These are phyloP conservation scores for Phodopus roborovskii DNA, from an alignment of 2,113 vertebrate species.

Conservation along the genomic window DNA sequence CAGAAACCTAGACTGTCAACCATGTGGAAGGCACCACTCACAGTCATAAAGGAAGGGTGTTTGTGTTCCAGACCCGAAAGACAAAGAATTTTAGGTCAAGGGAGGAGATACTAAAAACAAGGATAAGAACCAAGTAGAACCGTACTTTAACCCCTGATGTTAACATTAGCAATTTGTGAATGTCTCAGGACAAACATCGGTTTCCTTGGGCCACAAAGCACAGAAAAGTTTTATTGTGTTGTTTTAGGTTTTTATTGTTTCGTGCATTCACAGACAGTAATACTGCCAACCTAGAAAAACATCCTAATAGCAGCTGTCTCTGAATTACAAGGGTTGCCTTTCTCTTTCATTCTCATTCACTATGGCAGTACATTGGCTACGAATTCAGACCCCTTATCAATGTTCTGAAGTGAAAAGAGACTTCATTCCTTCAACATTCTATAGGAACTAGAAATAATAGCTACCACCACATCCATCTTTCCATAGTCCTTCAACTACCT, in stretches of 20 bases:
- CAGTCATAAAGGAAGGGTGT: not conserved
- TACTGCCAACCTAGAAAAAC: not conserved
- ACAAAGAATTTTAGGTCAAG: not conserved
- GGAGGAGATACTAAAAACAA: not conserved
- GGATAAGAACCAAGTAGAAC: not conserved
- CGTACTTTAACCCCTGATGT: not conserved
- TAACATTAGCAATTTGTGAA: not conserved
- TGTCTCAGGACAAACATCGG: accelerated
- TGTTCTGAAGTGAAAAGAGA: not conserved
- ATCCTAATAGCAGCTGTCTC: not conserved
- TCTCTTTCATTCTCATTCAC: not conserved
- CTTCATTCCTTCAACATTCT: not conserved
- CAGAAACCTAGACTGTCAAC: not conserved
- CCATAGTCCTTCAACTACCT: not conserved
- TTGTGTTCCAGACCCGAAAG: not conserved
- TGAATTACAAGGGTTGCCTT: not conserved
- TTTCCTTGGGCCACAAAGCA: not conserved
- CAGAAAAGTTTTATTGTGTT: not conserved
- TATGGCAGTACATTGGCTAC: not conserved
- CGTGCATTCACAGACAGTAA: not conserved
- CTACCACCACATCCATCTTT: not conserved
- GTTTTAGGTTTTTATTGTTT: not conserved
- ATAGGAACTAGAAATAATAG: not conserved
- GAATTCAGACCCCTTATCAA: not conserved
- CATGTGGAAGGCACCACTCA: not conserved